phyloP scores from a whole-genome alignment of 2,888 invertebrate species.

The Chaitophorus viminalis region DNA sequence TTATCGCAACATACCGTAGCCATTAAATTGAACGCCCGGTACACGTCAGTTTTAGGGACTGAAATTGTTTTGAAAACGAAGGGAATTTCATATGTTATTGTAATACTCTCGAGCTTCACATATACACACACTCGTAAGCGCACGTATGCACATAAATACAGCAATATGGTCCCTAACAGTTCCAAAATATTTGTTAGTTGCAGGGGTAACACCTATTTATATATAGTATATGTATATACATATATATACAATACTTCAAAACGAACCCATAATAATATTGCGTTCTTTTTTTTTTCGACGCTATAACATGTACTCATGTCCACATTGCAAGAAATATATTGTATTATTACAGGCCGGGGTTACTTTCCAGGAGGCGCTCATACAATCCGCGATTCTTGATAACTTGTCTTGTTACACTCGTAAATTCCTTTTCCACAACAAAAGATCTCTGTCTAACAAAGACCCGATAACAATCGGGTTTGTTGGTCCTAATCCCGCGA shows the following conservation, averaged over 20 bases:
- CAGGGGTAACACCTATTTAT: neutral
- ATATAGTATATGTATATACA: too few species aligned
- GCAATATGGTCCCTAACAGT: neutral
- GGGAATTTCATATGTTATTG: neutral
- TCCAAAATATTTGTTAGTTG: neutral
- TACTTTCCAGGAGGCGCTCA: neutral
- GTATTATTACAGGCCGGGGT: neutral
- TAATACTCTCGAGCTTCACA: neutral
- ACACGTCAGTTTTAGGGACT: neutral
- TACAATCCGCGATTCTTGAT: neutral
- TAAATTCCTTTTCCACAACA: neutral
- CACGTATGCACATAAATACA: neutral
- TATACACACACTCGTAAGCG: neutral
- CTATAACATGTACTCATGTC: neutral
- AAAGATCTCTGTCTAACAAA: neutral
- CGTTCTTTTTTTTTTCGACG: neutral
- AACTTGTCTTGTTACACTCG: neutral
- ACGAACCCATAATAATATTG: constrained; percentile 18
- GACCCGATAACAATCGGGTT: neutral
- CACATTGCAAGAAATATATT: neutral
- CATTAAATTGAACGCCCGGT: neutral
- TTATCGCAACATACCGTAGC: neutral
- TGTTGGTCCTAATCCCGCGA: neutral
- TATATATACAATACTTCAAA: neutral
- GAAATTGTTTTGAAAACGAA: neutral